phyloP scores from a whole-genome alignment of 2,113 vertebrate genomes.

The Thamnaconus septentrionalis region DNA sequence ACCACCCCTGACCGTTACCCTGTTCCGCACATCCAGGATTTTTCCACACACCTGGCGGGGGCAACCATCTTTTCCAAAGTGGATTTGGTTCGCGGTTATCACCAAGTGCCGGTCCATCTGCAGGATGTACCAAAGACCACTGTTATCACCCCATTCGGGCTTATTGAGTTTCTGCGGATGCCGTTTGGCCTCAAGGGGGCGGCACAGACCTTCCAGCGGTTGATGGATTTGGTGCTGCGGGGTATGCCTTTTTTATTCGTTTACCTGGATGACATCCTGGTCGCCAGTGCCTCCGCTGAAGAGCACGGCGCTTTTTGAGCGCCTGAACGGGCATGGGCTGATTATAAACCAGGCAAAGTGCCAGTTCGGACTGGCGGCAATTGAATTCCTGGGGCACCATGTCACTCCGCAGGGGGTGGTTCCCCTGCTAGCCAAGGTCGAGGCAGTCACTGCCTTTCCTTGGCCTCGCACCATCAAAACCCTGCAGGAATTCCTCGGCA shows the following conservation, averaged over 20 bases:
- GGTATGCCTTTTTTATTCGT: background rate
- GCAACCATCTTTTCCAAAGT: background rate
- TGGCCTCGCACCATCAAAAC: too few species aligned
- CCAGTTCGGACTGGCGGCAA: background rate
- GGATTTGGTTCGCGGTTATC: background rate
- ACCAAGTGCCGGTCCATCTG: background rate
- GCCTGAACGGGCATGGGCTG: background rate
- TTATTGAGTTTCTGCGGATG: constrained; percentile 2
- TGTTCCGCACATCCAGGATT: background rate
- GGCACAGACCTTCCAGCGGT: background rate
- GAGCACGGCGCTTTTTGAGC: background rate
- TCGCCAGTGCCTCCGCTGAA: background rate
- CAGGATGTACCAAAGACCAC: background rate
- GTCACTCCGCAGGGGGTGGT: too few species aligned
- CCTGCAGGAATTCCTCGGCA: too few species aligned
- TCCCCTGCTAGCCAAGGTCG: too few species aligned
- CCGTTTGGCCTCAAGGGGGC: background rate
- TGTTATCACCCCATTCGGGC: background rate
- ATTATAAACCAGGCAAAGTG: background rate
- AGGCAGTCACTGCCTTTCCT: too few species aligned
- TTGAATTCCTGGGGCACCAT: too few species aligned
- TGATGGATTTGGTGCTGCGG: background rate
- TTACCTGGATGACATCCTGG: background rate
- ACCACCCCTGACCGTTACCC: background rate
- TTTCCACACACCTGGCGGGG: background rate